phyloP scores from a whole-genome alignment of 2,888 invertebrate genomes.

The Phasia obesa region DNA sequence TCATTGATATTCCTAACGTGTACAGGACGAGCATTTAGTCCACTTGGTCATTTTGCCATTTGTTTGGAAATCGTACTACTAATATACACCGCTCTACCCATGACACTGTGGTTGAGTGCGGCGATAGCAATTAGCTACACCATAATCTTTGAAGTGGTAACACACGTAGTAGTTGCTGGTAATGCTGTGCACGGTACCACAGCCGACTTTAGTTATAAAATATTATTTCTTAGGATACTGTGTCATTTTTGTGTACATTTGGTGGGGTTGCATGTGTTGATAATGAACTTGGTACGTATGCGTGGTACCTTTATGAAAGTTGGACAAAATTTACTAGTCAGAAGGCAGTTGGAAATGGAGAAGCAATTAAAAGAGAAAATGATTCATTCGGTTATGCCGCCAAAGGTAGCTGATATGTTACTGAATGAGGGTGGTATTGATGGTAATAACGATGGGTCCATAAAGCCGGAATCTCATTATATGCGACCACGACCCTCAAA shows the following conservation, averaged over 20 bases:
- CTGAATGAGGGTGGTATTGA: constrained; percentile 87
- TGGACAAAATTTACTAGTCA: constrained; percentile 94
- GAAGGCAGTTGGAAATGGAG: constrained; percentile 95
- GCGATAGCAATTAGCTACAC: constrained; percentile 91
- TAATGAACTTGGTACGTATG: constrained; percentile 96
- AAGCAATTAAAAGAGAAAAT: constrained; percentile 97
- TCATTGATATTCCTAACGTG: constrained; percentile 87
- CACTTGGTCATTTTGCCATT: constrained; percentile 91
- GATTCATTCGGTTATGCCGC: constrained; percentile 99
- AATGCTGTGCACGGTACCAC: constrained; percentile 83
- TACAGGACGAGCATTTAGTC: constrained; percentile 86
- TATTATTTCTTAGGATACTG: constrained; percentile 88
- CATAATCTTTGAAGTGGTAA: constrained; percentile 91
- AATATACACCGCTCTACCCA: constrained; percentile 95
- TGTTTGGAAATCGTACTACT: constrained; percentile 94
- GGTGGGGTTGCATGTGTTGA: constrained; percentile 95
- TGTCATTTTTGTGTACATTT: constrained; percentile 95
- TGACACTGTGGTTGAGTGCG: constrained; percentile 93
- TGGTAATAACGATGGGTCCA: constrained; percentile 69
- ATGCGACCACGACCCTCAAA: constrained; percentile 79
- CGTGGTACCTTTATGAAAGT: constrained; percentile 98
- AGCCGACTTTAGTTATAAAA: constrained; percentile 84
- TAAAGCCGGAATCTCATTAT: constrained; percentile 76
- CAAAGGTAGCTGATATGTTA: constrained; percentile 93
- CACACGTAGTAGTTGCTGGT: constrained; percentile 82